A percentile compares a stretch with the other conserved stretches of the same genome.
These are phyloP conservation scores for Mythimna loreyi DNA, from an alignment of 2,888 invertebrate species.

Conservation along the genomic window DNA sequence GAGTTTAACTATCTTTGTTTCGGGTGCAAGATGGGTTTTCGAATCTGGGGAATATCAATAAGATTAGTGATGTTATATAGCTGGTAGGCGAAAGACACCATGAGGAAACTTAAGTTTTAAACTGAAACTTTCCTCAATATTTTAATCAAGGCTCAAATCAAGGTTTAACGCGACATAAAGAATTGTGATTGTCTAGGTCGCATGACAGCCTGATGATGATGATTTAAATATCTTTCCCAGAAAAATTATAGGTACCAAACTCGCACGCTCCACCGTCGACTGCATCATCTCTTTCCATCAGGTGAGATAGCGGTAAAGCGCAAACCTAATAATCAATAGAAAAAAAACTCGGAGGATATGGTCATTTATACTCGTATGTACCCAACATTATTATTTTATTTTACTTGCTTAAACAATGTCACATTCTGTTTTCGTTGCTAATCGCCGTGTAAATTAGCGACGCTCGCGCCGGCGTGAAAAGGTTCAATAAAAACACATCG, in stretches of 20 bases:
- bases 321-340: too few relatives aligned
- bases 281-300: too few relatives aligned
- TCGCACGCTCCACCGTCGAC: too few relatives aligned
- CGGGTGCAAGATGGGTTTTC: background rate
- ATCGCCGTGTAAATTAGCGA: constrained; percentile 16
- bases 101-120: background rate
- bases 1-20: background rate
- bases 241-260: background rate
- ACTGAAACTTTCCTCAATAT: too few relatives aligned
- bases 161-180: too few relatives aligned
- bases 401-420: background rate
- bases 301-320: too few relatives aligned
- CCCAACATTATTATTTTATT: background rate
- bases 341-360: background rate
- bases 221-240: background rate
- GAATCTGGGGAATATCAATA: background rate
- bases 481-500: background rate
- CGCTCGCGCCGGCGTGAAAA: too few relatives aligned
- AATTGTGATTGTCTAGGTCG: background rate
- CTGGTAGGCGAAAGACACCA: background rate
- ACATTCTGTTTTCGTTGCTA: constrained; percentile 25
- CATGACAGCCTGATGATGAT: background rate
- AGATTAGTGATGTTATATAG: background rate
- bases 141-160: too few relatives aligned
- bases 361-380: background rate